Percentiles rank a stretch among this genome's conserved stretches.
Conservation (phyloP, 1,140 invertebrate species). For the Micrasema minimum region DNA sequence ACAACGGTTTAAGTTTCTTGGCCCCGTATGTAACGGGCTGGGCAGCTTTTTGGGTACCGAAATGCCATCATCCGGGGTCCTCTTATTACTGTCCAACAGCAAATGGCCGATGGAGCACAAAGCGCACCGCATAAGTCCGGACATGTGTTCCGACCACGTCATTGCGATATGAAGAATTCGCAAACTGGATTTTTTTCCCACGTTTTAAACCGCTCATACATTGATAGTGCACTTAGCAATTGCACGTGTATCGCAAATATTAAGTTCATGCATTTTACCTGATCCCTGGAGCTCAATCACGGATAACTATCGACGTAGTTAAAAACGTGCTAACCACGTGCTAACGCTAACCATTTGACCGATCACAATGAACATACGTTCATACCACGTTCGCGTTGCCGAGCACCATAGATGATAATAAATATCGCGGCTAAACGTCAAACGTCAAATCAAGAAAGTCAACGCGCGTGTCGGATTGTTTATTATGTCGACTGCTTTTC, state of each 20-base stretch:
- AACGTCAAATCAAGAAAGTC: no score
- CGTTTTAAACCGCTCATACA: conserved; percentile 44
- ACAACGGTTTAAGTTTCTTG: no score
- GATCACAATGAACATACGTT: no score
- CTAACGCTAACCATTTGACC: no score
- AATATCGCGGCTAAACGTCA: no score
- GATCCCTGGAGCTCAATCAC: background rate
- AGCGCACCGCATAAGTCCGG: background rate
- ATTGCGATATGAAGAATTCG: conserved; percentile 44
- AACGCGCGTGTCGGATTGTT: no score
- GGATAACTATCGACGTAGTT: no score
- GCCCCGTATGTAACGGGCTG: background rate
- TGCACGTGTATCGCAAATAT: conserved; percentile 39
- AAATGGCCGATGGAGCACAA: background rate
- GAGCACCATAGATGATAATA: no score
- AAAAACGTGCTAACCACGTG: no score
- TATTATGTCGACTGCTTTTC: no score
- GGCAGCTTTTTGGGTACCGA: conserved; percentile 8
- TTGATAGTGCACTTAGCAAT: conserved; percentile 35
- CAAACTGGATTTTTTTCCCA: conserved; percentile 53
- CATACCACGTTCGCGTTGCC: no score
- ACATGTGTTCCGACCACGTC: background rate
- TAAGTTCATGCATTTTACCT: conserved; percentile 43
- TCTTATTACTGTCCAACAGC: conserved; percentile 9
- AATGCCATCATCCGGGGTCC: conserved; percentile 7